Evolutionary conservation across 2,797 vertebrate genomes (phyloP).

Genomic region (Thamnophis elegans): DNA sequence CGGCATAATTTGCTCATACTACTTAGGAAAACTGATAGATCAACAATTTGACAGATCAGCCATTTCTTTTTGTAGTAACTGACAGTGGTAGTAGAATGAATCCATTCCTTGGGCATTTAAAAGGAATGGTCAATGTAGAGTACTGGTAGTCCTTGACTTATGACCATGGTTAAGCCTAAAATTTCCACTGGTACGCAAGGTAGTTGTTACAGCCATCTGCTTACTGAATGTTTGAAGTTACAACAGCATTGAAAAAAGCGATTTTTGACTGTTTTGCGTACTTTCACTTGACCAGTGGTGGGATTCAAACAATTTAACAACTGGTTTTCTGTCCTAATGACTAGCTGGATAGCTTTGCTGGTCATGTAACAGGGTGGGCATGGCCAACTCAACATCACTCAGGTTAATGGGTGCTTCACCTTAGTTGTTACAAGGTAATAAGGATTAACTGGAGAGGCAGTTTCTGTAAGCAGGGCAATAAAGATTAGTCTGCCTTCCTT

Average conservation of each 20-base stretch:
- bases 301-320: too few species aligned
- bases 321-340: too few species aligned
- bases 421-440: too few species aligned
- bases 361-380: too few species aligned
- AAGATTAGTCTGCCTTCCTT: too few species aligned
- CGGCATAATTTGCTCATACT: not conserved
- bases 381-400: too few species aligned
- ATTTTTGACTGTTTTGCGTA: not conserved
- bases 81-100: not conserved
- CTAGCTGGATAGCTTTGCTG: too few species aligned
- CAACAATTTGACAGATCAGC: not conserved
- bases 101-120: not conserved
- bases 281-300: not conserved
- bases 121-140: not conserved
- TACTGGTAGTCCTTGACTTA: not conserved
- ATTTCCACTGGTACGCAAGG: not conserved
- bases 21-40: not conserved
- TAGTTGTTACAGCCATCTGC: not conserved
- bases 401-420: too few species aligned
- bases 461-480: too few species aligned
- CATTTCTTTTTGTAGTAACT: not conserved
- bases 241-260: not conserved
- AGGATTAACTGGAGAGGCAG: too few species aligned
- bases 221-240: not conserved
- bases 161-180: not conserved